Base-by-base conservation (phyloP, 2,797 vertebrate genomes). In the Ctenopoma kingsleyae region DNA sequence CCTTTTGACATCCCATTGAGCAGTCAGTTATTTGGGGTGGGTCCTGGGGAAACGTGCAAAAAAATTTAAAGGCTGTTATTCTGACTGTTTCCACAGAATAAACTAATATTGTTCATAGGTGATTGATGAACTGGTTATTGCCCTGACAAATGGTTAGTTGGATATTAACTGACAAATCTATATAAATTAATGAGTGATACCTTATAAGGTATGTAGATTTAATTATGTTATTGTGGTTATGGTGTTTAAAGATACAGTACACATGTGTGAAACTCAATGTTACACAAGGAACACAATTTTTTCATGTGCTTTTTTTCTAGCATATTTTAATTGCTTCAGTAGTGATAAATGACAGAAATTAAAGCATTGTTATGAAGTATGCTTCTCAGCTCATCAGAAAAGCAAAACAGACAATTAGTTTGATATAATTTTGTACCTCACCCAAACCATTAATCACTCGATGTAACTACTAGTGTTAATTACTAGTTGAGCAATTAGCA, bases 1-100 rank as follows among this genome's bases (percentile, higher is more conserved):
- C 67, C 67, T 84, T 83, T 67, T 43, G 52, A 78, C 75, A 70
- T 71, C 46, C 48, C 19, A n/a, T 47, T 66, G 55, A 85, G 67
- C 22, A 11, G 59, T 68, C 73, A 82, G 57, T 82, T 87, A 79
- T 87, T 80, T 78, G 44, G 67, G 72, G 47, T 48, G 53, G 40
- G 19, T 79, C 75, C 76, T 76, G 62, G n/a, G n/a, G 71, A 74
- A 55, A 50, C 71, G 38, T 4, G 17, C 48, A 16, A 51, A 77
- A 70, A 80, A 77, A 84, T 51, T 78, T 63, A 72, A 82, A 50
- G 60, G 63, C 44, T 30, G 30, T 8, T 30, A 30, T 30, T 30
- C 30, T 30, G 58, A 57, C 30, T 50, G 22, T 51, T 74, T 71
- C 27, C 56, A 38, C 50, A 43, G 8, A 36, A 27, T 27, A 63